Base-by-base conservation (phyloP, 1,140 invertebrate genomes). In the Vanessa tameamea region DNA sequence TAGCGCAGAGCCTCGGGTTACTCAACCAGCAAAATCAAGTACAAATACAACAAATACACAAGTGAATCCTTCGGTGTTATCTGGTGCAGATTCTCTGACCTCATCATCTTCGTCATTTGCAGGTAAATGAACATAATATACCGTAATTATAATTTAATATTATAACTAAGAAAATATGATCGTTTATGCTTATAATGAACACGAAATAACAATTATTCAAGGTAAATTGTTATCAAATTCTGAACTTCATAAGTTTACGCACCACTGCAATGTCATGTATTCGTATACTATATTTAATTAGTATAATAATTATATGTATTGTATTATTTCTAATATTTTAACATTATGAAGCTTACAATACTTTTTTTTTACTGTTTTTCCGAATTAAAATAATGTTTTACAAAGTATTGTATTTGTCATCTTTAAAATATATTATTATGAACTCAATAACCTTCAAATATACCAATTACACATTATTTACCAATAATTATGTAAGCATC, bases 61-160 rank as follows among this genome's bases (percentile, higher is more conserved):
- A 69, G 47, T 75, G 63, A 64, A 87, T 77, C 83, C 89, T 55
- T 91, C 91, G 12, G 89, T 92, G 48, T 77, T 92, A 61, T 91
- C 91, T 67, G 91, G 91, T 64, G 89, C 87, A 23, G 87, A 91
- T 78, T 91, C 91, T 37, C 77, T 92, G 66, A 87, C 90, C 7
- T 91, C 91, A 7, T 91, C 89, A 14, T 82, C 89, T n/a, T 83
- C 86, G 61, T 92, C 90, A n/a, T 91, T 91, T 86, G 85, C 89
- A 81, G 89, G 90, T 92, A 83, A 78, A 72, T 15, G 43, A 61
- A 57, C 16, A 57, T 20, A 57, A 1, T 23, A 23, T 9, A 57
- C 6, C 1, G 26, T 3, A 0, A 31, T 31, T 31, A 31, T 31
- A 31, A 31, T 23, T 16, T 26, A 57, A 57, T 57, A 57, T 57